A percentile compares a stretch with the other conserved stretches of the same genome.
Conservation (phyloP, 2,888 invertebrate species). For the Chrysolina oricalcia region DNA sequence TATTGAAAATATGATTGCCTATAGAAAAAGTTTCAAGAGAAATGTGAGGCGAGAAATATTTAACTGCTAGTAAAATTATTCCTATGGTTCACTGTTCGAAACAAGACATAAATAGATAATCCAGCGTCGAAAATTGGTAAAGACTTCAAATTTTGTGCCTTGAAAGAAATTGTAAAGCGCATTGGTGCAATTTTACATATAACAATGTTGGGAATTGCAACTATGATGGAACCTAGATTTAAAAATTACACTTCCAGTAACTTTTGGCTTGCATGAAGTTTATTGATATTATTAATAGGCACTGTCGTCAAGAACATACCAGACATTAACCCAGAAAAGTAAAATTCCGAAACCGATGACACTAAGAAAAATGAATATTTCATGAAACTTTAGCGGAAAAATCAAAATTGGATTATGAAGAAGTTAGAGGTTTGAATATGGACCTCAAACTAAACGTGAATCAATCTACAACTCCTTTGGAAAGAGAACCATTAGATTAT, state of each 20-base stretch:
- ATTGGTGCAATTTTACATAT: conserved; percentile 16
- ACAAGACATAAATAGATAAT: not conserved
- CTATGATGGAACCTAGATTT: conserved; percentile 51
- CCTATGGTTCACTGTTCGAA: conserved; percentile 1
- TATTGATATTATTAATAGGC: conserved; percentile 6
- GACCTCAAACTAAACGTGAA: not conserved
- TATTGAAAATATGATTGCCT: not conserved
- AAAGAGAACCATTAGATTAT: not conserved
- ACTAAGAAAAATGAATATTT: not conserved
- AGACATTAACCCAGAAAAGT: not conserved
- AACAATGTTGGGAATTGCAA: conserved; percentile 39
- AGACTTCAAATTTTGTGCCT: not conserved
- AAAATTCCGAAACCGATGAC: not conserved
- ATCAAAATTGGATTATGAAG: not conserved
- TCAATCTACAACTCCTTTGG: not conserved
- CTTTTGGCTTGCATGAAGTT: conserved; percentile 40
- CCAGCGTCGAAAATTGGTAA: not conserved
- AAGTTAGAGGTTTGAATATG: not conserved
- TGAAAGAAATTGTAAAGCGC: conserved; percentile 13
- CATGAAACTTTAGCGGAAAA: not conserved
- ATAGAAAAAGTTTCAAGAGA: conserved; percentile 17
- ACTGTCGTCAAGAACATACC: not conserved
- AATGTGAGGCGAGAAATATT: conserved; percentile 27
- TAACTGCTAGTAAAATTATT: conserved; percentile 20
- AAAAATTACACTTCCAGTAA: conserved; percentile 49